A percentile compares a stretch with the other conserved stretches of the same genome.
These are phyloP conservation scores for Phyllotreta striolata DNA, from an alignment of 2,888 invertebrate species.

Conservation along the genomic window DNA sequence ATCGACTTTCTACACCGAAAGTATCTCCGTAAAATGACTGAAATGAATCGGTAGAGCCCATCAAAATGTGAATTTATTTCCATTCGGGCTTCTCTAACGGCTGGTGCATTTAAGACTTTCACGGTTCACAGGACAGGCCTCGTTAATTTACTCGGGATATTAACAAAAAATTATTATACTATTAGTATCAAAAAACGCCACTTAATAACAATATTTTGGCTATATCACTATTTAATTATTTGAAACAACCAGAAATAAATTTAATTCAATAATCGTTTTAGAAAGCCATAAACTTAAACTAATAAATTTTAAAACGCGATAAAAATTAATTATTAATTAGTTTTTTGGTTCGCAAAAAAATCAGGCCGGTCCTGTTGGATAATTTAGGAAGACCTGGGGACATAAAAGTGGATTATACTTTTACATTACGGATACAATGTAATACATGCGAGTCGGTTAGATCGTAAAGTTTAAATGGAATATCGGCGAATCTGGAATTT, in stretches of 20 bases:
- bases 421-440: constrained; percentile 22
- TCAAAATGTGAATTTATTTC: constrained; percentile 41
- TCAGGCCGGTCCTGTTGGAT: constrained; percentile 14
- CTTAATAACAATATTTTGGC: not conserved
- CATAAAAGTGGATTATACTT: constrained; percentile 33
- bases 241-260: not conserved
- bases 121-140: constrained; percentile 21
- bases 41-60: constrained; percentile 33
- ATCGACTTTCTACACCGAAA: constrained; percentile 36
- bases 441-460: constrained; percentile 20
- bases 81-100: constrained; percentile 22
- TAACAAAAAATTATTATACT: constrained; percentile 9
- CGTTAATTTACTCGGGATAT: not conserved
- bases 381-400: constrained; percentile 32
- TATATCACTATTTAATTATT: not conserved
- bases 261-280: not conserved
- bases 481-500: constrained; percentile 25
- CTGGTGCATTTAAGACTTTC: constrained; percentile 33
- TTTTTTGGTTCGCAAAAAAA: too few species aligned
- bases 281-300: too few species aligned
- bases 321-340: too few species aligned
- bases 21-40: constrained; percentile 33
- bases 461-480: constrained; percentile 25
- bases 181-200: not conserved
- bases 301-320: too few species aligned